phyloP scores from a whole-genome alignment of 2,113 vertebrate genomes.

The Peucedramus taeniatus region DNA sequence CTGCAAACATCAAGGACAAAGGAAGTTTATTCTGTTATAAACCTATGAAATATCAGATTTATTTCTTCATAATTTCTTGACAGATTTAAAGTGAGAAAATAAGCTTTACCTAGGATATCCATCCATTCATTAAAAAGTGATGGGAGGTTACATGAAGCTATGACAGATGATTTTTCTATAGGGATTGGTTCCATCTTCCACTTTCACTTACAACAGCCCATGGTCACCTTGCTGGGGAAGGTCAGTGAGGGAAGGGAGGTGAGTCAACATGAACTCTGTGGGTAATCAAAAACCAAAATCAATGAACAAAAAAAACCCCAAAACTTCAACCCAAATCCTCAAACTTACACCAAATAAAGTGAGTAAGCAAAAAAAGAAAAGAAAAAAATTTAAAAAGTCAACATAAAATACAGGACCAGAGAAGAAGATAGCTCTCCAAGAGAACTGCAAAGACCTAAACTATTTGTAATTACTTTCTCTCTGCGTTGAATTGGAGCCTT shows the following conservation, averaged over 20 bases:
- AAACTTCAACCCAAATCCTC: not conserved
- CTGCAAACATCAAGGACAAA: not conserved
- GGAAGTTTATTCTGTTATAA: not conserved
- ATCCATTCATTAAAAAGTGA: not conserved
- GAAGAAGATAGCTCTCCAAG: not conserved
- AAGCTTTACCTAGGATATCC: not conserved
- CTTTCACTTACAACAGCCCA: not conserved
- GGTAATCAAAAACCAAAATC: not conserved
- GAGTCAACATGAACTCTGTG: not conserved
- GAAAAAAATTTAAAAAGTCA: not conserved
- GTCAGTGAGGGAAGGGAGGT: not conserved
- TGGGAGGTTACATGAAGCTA: not conserved
- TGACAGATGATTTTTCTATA: not conserved
- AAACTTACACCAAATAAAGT: not conserved
- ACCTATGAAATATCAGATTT: not conserved
- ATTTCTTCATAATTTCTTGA: not conserved
- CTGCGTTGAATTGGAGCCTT: not conserved
- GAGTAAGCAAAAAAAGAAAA: not conserved
- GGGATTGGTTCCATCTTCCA: not conserved
- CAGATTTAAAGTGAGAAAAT: not conserved
- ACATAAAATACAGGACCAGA: not conserved
- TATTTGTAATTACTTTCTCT: not conserved
- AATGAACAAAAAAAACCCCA: not conserved
- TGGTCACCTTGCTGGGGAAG: not conserved
- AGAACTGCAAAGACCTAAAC: not conserved